Base-by-base conservation (phyloP, 2,888 invertebrate genomes). In the Physocephala rufipes region DNA sequence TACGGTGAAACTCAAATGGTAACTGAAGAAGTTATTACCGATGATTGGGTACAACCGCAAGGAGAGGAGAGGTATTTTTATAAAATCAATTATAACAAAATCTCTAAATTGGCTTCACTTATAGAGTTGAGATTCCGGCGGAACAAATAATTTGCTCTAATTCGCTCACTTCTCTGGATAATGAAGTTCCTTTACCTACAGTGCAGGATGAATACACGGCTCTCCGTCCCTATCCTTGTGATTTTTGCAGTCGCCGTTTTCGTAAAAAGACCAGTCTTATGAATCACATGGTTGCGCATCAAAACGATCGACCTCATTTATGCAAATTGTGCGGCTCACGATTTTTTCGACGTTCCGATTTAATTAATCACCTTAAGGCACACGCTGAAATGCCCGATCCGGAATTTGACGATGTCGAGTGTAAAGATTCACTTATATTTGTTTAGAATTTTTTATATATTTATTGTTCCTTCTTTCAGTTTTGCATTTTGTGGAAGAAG, bases 211-310 rank as follows among this genome's bases (percentile, higher is more conserved):
- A 93, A 77, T 91, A 91, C 79, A 90, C 90, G 19, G 82, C 86
- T 0, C 64, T 84, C 24, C 89, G 94, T 4, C 95, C 94, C 0
- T 94, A 93, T 88, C 94, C 95, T 0, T 95, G 95, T 82, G 94
- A 95, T 83, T 94, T 94, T 83, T 95, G 95, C 82, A 93, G 93
- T 74, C 89, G 94, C 0, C 88, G 94, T 74, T 95, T 95, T 84
- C 90, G 93, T 55, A 94, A 94, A 82, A 94, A 94, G 81, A 92
- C 92, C 4, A 93, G 93, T 74, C 87, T 95, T 0, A 93, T 93
- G 91, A 93, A 93, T 84, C 95, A 95, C 82, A 94, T 95, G 93
- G 91, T 94, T 7, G 92, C 93, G 0, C 94, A 95, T 86, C 94
- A 94, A 85, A 93, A 92, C 63, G 94, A 94, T 84, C 88, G 93